Evolutionary conservation across 2,888 invertebrate species (phyloP).

Genomic region (Timandra comae): DNA sequence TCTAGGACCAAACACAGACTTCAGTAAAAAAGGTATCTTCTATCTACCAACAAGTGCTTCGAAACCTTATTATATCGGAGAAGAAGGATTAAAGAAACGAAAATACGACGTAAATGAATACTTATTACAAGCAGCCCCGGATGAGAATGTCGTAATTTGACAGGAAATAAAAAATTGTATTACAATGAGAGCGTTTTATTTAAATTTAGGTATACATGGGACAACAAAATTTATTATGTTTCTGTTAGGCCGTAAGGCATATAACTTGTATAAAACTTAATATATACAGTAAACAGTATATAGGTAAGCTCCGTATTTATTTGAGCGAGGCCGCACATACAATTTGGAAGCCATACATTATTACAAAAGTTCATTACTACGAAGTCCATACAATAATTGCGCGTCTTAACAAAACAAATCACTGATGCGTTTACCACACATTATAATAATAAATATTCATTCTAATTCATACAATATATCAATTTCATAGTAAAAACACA

Average conservation of each 20-base stretch:
- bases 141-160: conserved; percentile 44
- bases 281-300: conserved; percentile 3
- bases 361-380: no score
- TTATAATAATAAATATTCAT: no score
- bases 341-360: no score
- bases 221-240: conserved; percentile 53
- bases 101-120: conserved; percentile 44
- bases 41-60: conserved; percentile 48
- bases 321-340: not conserved
- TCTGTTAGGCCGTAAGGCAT: conserved; percentile 33
- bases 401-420: conserved; percentile 14
- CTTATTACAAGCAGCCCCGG: conserved; percentile 42
- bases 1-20: conserved; percentile 54
- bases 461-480: not conserved
- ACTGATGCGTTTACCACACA: no score
- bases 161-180: conserved; percentile 27
- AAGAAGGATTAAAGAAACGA: conserved; percentile 38
- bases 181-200: conserved; percentile 45
- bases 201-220: conserved; percentile 44
- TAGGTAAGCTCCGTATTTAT: conserved; percentile 4
- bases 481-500: conserved; percentile 10
- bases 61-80: conserved; percentile 47
- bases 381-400: conserved; percentile 9
- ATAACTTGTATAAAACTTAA: conserved; percentile 4
- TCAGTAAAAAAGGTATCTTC: conserved; percentile 51